Evolutionary conservation across 1,140 invertebrate genomes (phyloP).

Genomic region (Theocolax elegans): DNA sequence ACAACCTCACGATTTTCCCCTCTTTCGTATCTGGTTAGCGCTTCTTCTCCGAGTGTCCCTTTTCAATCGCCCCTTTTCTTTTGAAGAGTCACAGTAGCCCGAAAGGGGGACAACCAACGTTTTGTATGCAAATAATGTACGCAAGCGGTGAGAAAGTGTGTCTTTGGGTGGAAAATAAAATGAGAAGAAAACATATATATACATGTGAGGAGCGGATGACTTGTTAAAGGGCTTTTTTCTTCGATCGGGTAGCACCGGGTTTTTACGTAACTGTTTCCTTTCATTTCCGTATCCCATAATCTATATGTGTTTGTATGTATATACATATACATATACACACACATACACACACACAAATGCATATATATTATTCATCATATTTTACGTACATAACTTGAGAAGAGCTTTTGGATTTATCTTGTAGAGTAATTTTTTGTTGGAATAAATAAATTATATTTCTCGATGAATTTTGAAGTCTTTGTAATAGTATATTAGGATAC

Average conservation of each 20-base stretch:
- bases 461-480: too few species aligned
- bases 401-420: too few species aligned
- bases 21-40: not conserved
- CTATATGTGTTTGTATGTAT: too few species aligned
- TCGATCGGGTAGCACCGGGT: not conserved
- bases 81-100: constrained; percentile 16
- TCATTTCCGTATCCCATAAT: not conserved
- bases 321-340: too few species aligned
- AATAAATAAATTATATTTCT: too few species aligned
- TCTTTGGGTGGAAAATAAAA: constrained; percentile 33
- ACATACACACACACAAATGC: too few species aligned
- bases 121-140: constrained; percentile 35
- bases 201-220: not conserved
- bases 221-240: not conserved
- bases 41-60: constrained; percentile 4
- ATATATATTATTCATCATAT: too few species aligned
- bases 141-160: constrained; percentile 33
- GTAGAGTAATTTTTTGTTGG: too few species aligned
- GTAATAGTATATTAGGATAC: too few species aligned
- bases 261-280: constrained; percentile 14
- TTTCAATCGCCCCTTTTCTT: constrained; percentile 18
- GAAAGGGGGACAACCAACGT: not conserved
- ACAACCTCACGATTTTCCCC: not conserved
- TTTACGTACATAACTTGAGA: too few species aligned
- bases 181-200: too few species aligned